A percentile compares a stretch with the other conserved stretches of the same genome.
These are phyloP conservation scores for Hoplodrina blanda DNA, from an alignment of 2,888 invertebrate genomes.

Conservation along the genomic window DNA sequence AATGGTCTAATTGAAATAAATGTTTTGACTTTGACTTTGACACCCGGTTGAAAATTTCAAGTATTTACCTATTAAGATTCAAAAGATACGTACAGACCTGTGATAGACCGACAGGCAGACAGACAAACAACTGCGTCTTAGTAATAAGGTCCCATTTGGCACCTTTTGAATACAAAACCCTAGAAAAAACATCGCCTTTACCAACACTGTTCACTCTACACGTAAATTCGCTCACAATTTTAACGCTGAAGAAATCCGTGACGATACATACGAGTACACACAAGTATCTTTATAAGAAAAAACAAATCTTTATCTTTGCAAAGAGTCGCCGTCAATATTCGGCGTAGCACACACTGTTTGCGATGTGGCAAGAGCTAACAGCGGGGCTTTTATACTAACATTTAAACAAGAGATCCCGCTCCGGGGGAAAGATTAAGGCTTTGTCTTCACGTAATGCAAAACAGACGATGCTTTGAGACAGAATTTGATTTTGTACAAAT, in stretches of 20 bases:
- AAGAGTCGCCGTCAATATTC: conserved; percentile 71
- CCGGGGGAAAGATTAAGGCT: conserved; percentile 70
- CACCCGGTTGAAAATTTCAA: no score
- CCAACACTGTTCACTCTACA: conserved; percentile 10
- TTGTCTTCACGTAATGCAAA: conserved; percentile 67
- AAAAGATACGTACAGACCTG: no score
- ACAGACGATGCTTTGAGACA: conserved; percentile 64
- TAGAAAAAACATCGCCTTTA: conserved; percentile 23
- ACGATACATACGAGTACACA: conserved; percentile 64
- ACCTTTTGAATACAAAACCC: no score
- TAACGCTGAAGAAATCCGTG: conserved; percentile 62
- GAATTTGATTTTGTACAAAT: conserved; percentile 67
- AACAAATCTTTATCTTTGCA: conserved; percentile 66
- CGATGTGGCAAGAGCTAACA: conserved; percentile 68
- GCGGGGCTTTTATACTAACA: conserved; percentile 73
- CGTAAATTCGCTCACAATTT: conserved; percentile 25
- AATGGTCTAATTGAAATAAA: no score
- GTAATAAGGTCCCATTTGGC: no score
- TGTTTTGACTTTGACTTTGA: no score
- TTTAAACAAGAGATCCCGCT: conserved; percentile 74
- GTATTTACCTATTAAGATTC: no score
- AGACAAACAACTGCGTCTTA: no score
- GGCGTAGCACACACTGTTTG: conserved; percentile 69
- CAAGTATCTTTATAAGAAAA: conserved; percentile 57
- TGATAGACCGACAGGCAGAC: no score